phyloP scores from a whole-genome alignment of 2,113 vertebrate species.

The Scatophagus argus region DNA sequence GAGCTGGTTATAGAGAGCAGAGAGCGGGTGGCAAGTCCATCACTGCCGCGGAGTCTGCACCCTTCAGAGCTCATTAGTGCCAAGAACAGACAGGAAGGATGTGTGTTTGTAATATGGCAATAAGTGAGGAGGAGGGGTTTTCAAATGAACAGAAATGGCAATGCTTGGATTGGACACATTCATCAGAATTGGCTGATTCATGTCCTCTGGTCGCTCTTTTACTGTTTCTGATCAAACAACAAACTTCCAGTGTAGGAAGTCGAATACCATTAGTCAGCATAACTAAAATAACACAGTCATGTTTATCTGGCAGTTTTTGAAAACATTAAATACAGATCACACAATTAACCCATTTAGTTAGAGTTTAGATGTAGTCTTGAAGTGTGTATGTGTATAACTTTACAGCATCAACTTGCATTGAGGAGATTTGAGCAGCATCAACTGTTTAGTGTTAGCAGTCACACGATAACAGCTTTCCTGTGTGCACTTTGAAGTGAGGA shows the following conservation, averaged over 20 bases:
- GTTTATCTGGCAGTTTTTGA: constrained; percentile 1
- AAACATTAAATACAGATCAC: background rate
- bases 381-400: background rate
- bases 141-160: constrained; percentile 1
- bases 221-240: constrained; percentile 19
- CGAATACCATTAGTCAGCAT: background rate
- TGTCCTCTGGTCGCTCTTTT: constrained; percentile 6
- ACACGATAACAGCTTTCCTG: too few species aligned
- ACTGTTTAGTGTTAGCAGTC: too few species aligned
- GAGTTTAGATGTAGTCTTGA: background rate
- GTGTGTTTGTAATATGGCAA: constrained; percentile 47
- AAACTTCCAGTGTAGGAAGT: too few species aligned
- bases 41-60: constrained; percentile 42
- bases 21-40: constrained; percentile 64
- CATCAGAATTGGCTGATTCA: constrained; percentile 28
- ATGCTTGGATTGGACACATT: background rate
- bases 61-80: constrained; percentile 65
- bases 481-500: background rate
- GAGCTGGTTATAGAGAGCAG: constrained; percentile 61
- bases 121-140: constrained; percentile 14
- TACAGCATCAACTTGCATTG: background rate
- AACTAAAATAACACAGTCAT: background rate
- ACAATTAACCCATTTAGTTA: background rate
- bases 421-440: background rate
- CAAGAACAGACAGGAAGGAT: constrained; percentile 41